Conservation (phyloP, 2,888 invertebrate species). For the Tenthredo livida region DNA sequence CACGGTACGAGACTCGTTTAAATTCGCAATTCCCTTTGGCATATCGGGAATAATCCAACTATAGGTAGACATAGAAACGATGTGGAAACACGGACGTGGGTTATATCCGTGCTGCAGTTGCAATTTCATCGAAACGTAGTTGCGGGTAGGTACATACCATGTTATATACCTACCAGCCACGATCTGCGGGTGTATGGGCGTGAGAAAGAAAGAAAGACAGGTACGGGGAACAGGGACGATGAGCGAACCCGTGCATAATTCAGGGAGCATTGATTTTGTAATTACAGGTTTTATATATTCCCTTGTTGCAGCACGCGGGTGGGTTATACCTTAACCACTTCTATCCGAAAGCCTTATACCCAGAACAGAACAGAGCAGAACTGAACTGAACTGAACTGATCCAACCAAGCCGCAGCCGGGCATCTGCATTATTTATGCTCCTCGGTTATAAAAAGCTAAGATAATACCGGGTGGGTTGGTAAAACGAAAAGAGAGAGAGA, state of each 20-base stretch:
- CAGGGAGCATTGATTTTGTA: slow-evolving; percentile 47
- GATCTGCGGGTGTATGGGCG: too few relatives aligned
- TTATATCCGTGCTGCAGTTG: too few relatives aligned
- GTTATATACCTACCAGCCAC: too few relatives aligned
- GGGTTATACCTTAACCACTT: background rate
- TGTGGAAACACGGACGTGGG: background rate
- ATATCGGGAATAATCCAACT: background rate
- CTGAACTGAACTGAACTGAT: background rate
- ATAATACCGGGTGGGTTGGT: slow-evolving; percentile 41
- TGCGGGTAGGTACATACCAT: too few relatives aligned
- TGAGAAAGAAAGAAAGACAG: background rate
- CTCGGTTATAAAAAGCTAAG: slow-evolving; percentile 24
- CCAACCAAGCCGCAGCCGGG: slow-evolving; percentile 11
- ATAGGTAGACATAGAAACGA: background rate
- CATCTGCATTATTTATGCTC: slow-evolving; percentile 51
- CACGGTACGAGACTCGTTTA: background rate
- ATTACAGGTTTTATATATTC: slow-evolving; percentile 39
- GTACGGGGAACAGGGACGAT: background rate
- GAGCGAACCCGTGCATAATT: slow-evolving; percentile 31
- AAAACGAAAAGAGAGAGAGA: too few relatives aligned
- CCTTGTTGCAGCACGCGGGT: slow-evolving; percentile 38
- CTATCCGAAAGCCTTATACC: background rate
- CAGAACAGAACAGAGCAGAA: background rate
- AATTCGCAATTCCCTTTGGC: slow-evolving; percentile 38
- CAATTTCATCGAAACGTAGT: too few relatives aligned